A percentile compares a stretch with the other conserved stretches of the same genome.
phyloP scores from a whole-genome alignment of 2,113 vertebrate species.

The Gallinago jamesoni region DNA sequence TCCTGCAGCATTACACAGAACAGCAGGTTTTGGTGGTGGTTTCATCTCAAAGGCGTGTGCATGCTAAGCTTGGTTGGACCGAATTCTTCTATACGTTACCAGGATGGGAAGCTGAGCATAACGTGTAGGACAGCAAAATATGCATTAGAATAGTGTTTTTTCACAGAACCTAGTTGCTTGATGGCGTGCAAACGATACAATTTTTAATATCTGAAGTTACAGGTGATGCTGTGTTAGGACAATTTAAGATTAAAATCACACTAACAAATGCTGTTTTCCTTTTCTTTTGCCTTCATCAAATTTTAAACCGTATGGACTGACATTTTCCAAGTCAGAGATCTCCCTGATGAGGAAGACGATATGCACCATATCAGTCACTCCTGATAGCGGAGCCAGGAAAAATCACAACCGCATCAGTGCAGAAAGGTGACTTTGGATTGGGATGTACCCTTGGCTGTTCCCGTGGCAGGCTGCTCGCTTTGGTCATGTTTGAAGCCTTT shows the following conservation, averaged over 20 bases:
- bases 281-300: not conserved
- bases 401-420: not conserved
- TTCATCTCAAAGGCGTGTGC: not conserved
- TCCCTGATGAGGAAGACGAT: not conserved
- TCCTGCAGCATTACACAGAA: not conserved
- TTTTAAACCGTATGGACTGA: not conserved
- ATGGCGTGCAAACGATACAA: accelerated
- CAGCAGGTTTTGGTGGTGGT: not conserved
- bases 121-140: not conserved
- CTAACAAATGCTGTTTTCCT: not conserved
- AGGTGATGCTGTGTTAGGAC: not conserved
- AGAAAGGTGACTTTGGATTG: constrained; percentile 19
- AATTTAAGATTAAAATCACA: not conserved
- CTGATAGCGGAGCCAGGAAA: not conserved
- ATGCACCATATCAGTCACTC: not conserved
- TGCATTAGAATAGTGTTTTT: not conserved
- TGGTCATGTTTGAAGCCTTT: not conserved
- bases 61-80: not conserved
- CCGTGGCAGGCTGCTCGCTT: not conserved
- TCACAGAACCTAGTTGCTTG: not conserved
- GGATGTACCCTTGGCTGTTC: not conserved
- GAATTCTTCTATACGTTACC: not conserved
- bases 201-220: not conserved
- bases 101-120: not conserved
- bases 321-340: not conserved